These are phyloP conservation scores for Papilio dardanus DNA, from an alignment of 1,140 invertebrate genomes.

Conservation along the genomic window DNA sequence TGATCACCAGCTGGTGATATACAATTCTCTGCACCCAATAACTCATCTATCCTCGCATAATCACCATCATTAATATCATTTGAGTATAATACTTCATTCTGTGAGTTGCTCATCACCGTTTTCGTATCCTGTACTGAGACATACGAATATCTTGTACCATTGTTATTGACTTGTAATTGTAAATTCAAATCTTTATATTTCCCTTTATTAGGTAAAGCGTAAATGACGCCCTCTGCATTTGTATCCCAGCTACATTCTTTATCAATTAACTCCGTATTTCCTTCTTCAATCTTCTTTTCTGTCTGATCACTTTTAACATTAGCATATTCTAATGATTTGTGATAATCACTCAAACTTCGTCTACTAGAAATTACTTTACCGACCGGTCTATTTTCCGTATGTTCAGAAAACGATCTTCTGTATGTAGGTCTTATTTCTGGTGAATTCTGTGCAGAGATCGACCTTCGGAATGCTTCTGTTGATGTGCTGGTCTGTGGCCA, in stretches of 20 bases:
- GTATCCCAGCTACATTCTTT: constrained; percentile 79
- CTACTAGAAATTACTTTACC: constrained; percentile 82
- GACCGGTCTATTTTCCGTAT: constrained; percentile 74
- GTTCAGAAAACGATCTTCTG: constrained; percentile 86
- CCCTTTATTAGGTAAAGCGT: constrained; percentile 80
- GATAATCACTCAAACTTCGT: constrained; percentile 85
- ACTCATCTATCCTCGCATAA: constrained; percentile 75
- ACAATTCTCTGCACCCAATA: constrained; percentile 75
- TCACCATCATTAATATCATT: constrained; percentile 75
- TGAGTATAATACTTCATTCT: constrained; percentile 73
- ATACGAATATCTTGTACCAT: constrained; percentile 77
- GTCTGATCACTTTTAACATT: constrained; percentile 55
- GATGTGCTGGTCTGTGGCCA: constrained; percentile 73
- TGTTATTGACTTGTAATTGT: constrained; percentile 79
- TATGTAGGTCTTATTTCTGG: constrained; percentile 83
- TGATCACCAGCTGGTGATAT: constrained; percentile 66
- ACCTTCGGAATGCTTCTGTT: constrained; percentile 78
- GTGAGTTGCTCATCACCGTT: constrained; percentile 76
- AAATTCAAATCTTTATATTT: constrained; percentile 80
- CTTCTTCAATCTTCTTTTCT: constrained; percentile 63
- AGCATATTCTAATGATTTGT: constrained; percentile 66
- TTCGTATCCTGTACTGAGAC: constrained; percentile 77
- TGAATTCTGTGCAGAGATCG: constrained; percentile 78
- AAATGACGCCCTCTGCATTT: constrained; percentile 80
- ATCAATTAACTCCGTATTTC: constrained; percentile 62